These are phyloP conservation scores for Hoplodrina blanda DNA, from an alignment of 2,888 invertebrate genomes.

Conservation along the genomic window DNA sequence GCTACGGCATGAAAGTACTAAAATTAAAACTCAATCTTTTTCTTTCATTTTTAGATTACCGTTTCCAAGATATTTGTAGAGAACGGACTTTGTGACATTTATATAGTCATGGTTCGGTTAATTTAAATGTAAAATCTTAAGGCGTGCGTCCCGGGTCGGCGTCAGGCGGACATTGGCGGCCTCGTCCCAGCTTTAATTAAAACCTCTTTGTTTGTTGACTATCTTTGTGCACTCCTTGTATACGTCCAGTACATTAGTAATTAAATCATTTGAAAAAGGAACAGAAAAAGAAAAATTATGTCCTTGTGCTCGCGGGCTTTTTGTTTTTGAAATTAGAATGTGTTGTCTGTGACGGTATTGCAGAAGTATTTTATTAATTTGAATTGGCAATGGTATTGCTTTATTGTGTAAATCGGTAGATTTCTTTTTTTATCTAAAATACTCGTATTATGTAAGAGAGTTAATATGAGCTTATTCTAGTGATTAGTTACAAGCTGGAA, in stretches of 20 bases:
- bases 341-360: constrained; percentile 9
- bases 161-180: constrained; percentile 31
- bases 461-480: not conserved
- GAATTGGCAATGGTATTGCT: not conserved
- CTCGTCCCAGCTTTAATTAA: constrained; percentile 63
- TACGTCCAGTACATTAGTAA: constrained; percentile 63
- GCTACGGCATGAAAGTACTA: constrained; percentile 23
- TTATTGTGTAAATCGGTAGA: not conserved
- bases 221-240: constrained; percentile 60
- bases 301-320: constrained; percentile 36
- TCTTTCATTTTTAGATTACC: constrained; percentile 31
- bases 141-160: constrained; percentile 57
- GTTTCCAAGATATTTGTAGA: constrained; percentile 48
- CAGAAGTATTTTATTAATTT: not conserved
- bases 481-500: not conserved
- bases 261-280: constrained; percentile 62
- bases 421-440: not conserved
- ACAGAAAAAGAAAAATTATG: constrained; percentile 48
- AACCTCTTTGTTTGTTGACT: constrained; percentile 65
- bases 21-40: constrained; percentile 37
- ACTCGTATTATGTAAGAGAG: no score
- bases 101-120: constrained; percentile 64
- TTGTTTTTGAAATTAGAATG: constrained; percentile 40
- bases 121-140: constrained; percentile 69
- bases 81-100: constrained; percentile 57